Evolutionary conservation across 2,797 vertebrate species (phyloP).

Genomic region (Myripristis murdjan): DNA sequence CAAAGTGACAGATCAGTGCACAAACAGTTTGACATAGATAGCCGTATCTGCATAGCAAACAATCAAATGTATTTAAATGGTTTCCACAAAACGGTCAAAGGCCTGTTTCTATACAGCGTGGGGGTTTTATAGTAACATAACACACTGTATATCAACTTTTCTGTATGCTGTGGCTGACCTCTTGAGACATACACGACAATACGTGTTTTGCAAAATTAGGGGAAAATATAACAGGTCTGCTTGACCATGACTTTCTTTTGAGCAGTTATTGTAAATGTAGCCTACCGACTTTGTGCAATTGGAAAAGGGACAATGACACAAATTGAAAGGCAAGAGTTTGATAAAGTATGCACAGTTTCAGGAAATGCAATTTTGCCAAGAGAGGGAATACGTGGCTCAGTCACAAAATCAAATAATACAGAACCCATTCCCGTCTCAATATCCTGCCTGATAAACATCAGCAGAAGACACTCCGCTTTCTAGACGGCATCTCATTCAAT

Average conservation of each 20-base stretch:
- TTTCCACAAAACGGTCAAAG: neutral
- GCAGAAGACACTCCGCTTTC: slow-evolving; percentile 40
- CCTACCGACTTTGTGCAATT: slow-evolving; percentile 4
- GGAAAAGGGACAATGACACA: slow-evolving; percentile 41
- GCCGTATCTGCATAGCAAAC: neutral
- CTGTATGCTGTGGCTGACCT: neutral
- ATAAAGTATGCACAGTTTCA: slow-evolving; percentile 57
- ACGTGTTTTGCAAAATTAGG: neutral
- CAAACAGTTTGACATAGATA: neutral
- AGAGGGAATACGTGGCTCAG: slow-evolving; percentile 41
- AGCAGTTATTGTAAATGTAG: slow-evolving; percentile 20
- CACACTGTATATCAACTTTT: neutral
- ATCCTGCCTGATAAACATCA: slow-evolving; percentile 71
- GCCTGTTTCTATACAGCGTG: too few relatives aligned
- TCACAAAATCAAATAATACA: slow-evolving; percentile 71
- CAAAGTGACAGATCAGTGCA: neutral
- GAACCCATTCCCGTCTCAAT: slow-evolving; percentile 63
- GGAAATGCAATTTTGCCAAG: slow-evolving; percentile 67
- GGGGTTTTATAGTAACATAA: neutral
- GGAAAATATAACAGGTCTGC: slow-evolving; percentile 6
- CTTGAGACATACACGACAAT: neutral
- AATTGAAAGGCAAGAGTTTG: slow-evolving; percentile 51
- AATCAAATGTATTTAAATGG: too few relatives aligned
- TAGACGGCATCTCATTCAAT: slow-evolving; percentile 63
- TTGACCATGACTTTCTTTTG: slow-evolving; percentile 8